These are phyloP conservation scores for Myripristis jacobus DNA, from an alignment of 2,797 vertebrate species.

Conservation along the genomic window DNA sequence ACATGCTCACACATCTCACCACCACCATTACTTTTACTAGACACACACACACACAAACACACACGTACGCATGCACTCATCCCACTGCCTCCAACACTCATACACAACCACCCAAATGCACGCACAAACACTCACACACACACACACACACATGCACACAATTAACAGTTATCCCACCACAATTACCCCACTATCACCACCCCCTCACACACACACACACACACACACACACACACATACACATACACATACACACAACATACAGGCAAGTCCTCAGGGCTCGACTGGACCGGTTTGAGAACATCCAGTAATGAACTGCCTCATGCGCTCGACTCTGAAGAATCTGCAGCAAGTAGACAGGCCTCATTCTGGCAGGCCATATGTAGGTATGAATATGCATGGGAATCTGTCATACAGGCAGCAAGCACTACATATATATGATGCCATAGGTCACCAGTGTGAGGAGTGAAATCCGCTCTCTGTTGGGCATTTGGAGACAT, in stretches of 20 bases:
- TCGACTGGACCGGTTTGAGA: slow-evolving; percentile 67
- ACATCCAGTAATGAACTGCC: slow-evolving; percentile 77
- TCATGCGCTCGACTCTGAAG: slow-evolving; percentile 53
- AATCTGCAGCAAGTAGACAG: slow-evolving; percentile 76
- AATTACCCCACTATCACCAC: slow-evolving; percentile 18
- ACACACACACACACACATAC: slow-evolving; percentile 27
- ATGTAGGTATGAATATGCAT: slow-evolving; percentile 87
- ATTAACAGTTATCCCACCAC: slow-evolving; percentile 6
- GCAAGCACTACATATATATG: slow-evolving; percentile 78
- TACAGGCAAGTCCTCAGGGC: slow-evolving; percentile 62
- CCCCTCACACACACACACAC: slow-evolving; percentile 25
- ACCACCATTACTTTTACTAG: background rate
- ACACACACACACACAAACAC: background rate
- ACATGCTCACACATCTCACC: slow-evolving; percentile 33
- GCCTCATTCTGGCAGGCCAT: slow-evolving; percentile 81
- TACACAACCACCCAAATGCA: slow-evolving; percentile 40
- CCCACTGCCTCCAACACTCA: slow-evolving; percentile 62
- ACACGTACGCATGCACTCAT: slow-evolving; percentile 44
- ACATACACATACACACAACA: slow-evolving; percentile 31
- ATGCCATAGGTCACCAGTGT: slow-evolving; percentile 82
- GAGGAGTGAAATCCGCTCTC: slow-evolving; percentile 79
- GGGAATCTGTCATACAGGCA: slow-evolving; percentile 83
- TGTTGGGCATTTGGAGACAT: slow-evolving; percentile 74
- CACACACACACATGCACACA: slow-evolving; percentile 51
- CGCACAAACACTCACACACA: slow-evolving; percentile 37